Evolutionary conservation across 1,140 invertebrate genomes (phyloP), one percentile per base, ranked within the genome.

Genomic region (Bursaphelenchus mucronatus): DNA sequence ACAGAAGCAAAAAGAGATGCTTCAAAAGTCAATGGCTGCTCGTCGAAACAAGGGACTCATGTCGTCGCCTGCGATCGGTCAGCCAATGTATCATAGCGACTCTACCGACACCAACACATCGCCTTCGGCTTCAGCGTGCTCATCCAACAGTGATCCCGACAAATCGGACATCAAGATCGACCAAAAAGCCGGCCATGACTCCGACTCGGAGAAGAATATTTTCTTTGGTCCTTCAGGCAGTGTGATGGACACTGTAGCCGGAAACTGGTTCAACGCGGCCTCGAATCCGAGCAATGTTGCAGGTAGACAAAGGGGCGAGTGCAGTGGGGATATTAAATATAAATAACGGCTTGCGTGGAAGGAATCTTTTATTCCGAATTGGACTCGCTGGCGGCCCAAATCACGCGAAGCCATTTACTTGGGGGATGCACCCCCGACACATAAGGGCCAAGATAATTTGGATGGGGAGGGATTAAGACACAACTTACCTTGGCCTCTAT

Each of bases 91-190:
- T 17, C 57, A 59, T 11, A 13, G 52, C 13, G 57, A 59, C 6
- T 44, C 57, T 4, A 44, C 13, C 11, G 45, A 39, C 19, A 59
- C 13, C 41, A 59, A 39, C 13, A 39, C 13, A 3, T 44, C 40
- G 17, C 57, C 57, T 5, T 41, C 57, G 19, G 57, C 57, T 4
- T 55, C 54, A 15, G 54, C 54, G 17, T 44, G 57, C 21, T 59
- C 57, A 11, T 59, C 57, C 13, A 40, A 39, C 17, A 44, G 40
- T 11, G 45, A 59, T 50, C 45, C 40, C 47, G 19, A n/a, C 47
- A 19, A 49, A 49, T 19, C 13, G 47, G 47, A n/a, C 19, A n/a
- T 19, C 19, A n/a, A n/a, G 47, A n/a, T 54, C 10, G 57, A 59
- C 57, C 57, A 30, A 50, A 54, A 13, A 6, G 21, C 8, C 30